phyloP scores from a whole-genome alignment of 2,113 vertebrate species.

The Megaleporinus macrocephalus region DNA sequence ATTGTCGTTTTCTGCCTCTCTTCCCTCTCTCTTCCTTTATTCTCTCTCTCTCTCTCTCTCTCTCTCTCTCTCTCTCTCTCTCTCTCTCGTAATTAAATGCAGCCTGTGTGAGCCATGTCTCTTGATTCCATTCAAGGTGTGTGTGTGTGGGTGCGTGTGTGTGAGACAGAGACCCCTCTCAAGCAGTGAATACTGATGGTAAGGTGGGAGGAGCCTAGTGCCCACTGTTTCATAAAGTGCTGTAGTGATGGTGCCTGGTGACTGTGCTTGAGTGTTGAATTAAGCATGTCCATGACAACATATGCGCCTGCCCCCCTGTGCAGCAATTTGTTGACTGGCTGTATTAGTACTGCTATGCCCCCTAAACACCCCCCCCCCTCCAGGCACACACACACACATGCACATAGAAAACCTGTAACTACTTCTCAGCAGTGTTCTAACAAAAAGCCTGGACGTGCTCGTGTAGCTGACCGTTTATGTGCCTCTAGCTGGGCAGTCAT shows the following conservation, averaged over 20 bases:
- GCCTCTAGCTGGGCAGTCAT: neutral
- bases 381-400: neutral
- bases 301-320: neutral
- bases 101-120: neutral
- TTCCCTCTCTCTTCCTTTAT: no score
- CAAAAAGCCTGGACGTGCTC: neutral
- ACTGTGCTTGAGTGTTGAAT: slow-evolving; percentile 2
- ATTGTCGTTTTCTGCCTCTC: no score
- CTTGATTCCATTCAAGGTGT: slow-evolving; percentile 15
- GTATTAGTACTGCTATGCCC: neutral
- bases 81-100: slow-evolving; percentile 43
- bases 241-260: neutral
- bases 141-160: neutral
- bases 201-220: neutral
- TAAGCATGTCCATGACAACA: slow-evolving; percentile 14
- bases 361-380: no score
- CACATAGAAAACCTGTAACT: neutral
- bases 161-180: neutral
- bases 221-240: neutral
- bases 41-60: slow-evolving; percentile 10
- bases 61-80: neutral
- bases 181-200: slow-evolving; percentile 21
- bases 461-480: neutral
- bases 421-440: neutral
- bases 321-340: neutral